Evolutionary conservation across 2,888 invertebrate species (phyloP), one percentile per base, ranked within the genome.

Genomic region (Priocnemis perturbator): DNA sequence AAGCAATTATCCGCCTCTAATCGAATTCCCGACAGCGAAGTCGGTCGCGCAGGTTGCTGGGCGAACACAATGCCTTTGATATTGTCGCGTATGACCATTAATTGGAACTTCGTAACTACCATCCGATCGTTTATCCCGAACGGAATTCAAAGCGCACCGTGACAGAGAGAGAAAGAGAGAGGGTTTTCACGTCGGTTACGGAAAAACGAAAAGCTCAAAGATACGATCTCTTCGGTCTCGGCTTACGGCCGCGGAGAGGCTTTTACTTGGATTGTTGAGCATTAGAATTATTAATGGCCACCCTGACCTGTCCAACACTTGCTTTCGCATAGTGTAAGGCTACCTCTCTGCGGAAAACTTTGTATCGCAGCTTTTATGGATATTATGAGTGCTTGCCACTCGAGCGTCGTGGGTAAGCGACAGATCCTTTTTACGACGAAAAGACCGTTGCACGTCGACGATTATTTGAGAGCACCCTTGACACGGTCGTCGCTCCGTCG

Each of bases 191-290:
- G 37, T 37, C 7, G 37, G 11, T 37, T 11, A 11, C 7, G 37
- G 11, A 37, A 37, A 37, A 37, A 9, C 11, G 11, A 37, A 44
- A 3, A 44, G n/a, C 37, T 37, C 37, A 9, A 37, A 1, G 37
- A 37, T 11, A 7, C 37, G 37, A 11, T 37, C 37, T 37, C 37
- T 7, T 26, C 26, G 26, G 26, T 65, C 52, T 53, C 61, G 45
- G 23, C 52, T 61, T 65, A 53, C 9, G 19, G 21, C 20, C 17
- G 20, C n/a, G 20, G 60, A 56, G 20, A 60, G 23, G 60, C 69
- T 69, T 68, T 69, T 69, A 69, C 68, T 60, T 60, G 47, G 55
- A 69, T 69, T 69, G 68, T 69, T 69, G 44, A 67, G 60, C 56
- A 68, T 69, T 69, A 69, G 14, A 67, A 56, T 69, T 69, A 69